These are phyloP conservation scores for Drepana arcuata DNA, from an alignment of 1,140 invertebrate species.

Conservation along the genomic window DNA sequence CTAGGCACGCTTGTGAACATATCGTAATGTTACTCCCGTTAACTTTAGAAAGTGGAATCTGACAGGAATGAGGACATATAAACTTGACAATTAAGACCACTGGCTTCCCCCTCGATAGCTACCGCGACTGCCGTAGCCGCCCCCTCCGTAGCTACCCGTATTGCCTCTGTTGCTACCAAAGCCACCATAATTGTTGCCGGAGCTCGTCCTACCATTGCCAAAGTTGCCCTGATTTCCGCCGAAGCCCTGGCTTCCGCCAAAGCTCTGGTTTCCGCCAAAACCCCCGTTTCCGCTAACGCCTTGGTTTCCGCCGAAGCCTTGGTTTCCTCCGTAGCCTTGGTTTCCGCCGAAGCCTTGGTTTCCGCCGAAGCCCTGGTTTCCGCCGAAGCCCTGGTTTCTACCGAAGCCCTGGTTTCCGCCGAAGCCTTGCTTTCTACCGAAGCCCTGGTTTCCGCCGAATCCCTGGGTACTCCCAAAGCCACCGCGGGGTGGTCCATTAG, in stretches of 20 bases:
- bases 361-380: too few species aligned
- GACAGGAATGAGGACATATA: too few species aligned
- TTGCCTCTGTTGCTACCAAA: constrained; percentile 7
- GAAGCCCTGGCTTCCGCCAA: constrained; percentile 17
- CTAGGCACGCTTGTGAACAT: too few species aligned
- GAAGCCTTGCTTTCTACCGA: constrained; percentile 9
- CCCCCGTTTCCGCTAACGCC: constrained; percentile 15
- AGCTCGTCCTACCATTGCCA: too few species aligned
- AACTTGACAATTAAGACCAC: too few species aligned
- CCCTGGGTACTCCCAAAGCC: constrained; percentile 26
- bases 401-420: constrained; percentile 10
- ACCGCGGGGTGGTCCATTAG: constrained; percentile 39
- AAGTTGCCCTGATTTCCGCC: constrained; percentile 12
- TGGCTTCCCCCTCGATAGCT: constrained; percentile 9
- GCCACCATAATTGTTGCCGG: constrained; percentile 1
- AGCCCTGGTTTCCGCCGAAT: constrained; percentile 14
- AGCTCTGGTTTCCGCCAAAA: constrained; percentile 20
- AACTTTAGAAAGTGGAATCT: too few species aligned
- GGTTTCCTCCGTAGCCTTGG: constrained; percentile 19
- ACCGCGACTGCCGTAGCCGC: constrained; percentile 11
- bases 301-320: constrained; percentile 14
- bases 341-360: constrained; percentile 19
- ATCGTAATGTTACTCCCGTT: too few species aligned
- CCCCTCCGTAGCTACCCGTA: constrained; percentile 8
- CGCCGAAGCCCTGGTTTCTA: too few species aligned